Percentiles rank a stretch among this genome's conserved stretches.
Conservation (phyloP, 1,140 invertebrate species). For the Penaeus chinensis region DNA sequence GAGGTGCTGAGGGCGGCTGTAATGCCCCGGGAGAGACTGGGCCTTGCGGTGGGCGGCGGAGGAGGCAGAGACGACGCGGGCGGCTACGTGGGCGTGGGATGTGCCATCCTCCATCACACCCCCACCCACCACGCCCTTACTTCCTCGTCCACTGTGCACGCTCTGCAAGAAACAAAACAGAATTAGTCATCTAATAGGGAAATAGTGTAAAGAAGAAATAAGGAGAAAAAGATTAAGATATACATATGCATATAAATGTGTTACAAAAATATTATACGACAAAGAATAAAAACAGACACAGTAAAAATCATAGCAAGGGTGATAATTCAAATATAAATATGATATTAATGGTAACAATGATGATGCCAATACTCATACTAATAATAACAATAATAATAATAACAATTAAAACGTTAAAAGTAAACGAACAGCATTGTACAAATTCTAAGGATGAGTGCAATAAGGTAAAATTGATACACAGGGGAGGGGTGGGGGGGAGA, state of each 20-base stretch:
- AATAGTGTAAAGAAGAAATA: neutral
- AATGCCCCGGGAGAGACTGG: slow-evolving; percentile 54
- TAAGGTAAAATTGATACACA: no score
- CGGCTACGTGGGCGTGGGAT: slow-evolving; percentile 44
- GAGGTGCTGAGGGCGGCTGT: slow-evolving; percentile 35
- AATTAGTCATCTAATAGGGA: neutral
- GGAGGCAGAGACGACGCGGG: slow-evolving; percentile 48
- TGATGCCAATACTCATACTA: no score
- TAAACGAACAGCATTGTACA: no score
- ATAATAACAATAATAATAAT: no score
- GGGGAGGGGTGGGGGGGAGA: no score
- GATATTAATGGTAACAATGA: no score
- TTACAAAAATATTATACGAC: neutral
- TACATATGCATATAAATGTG: neutral
- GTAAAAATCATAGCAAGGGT: neutral
- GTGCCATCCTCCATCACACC: slow-evolving; percentile 61
- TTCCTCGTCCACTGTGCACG: slow-evolving; percentile 48
- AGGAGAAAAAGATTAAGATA: neutral
- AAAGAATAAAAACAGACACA: neutral
- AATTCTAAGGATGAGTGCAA: no score
- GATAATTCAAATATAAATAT: no score
- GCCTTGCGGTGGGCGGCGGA: slow-evolving; percentile 44
- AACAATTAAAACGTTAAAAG: no score
- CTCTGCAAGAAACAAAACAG: slow-evolving; percentile 50
- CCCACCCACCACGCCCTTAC: slow-evolving; percentile 54